Percentiles rank a stretch among this genome's conserved stretches.
phyloP scores from a whole-genome alignment of 2,113 vertebrate species.

The Rhinopomastus cyanomelas region DNA sequence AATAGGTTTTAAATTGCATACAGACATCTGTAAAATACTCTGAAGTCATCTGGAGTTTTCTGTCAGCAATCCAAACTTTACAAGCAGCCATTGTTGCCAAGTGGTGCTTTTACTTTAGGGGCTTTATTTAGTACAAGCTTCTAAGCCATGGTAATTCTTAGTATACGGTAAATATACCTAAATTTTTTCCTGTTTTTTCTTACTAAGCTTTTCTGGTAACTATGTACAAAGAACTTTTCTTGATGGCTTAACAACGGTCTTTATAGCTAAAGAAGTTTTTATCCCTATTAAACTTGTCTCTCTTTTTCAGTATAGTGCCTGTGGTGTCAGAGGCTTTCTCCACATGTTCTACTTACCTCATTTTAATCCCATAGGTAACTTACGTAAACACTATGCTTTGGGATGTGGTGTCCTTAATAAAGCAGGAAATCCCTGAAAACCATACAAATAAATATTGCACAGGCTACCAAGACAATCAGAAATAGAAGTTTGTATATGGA shows the following conservation, averaged over 20 bases:
- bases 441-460: constrained; percentile 14
- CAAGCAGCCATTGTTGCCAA: background rate
- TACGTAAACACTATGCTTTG: background rate
- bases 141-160: background rate
- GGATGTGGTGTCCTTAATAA: background rate
- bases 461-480: constrained; percentile 8
- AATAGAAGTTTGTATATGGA: background rate
- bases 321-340: background rate
- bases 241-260: background rate
- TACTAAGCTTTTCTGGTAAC: background rate
- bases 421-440: constrained; percentile 43
- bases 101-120: background rate
- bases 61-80: background rate
- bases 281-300: background rate
- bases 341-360: background rate
- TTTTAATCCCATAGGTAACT: background rate
- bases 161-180: background rate
- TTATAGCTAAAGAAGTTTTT: background rate
- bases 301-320: background rate
- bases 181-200: background rate
- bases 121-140: background rate
- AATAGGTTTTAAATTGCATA: background rate
- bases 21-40: background rate
- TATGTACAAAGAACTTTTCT: background rate
- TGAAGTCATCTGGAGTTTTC: background rate